Evolutionary conservation across 1,140 invertebrate genomes (phyloP), one percentile per base, ranked within the genome.

Genomic region (Littorina saxatilis): DNA sequence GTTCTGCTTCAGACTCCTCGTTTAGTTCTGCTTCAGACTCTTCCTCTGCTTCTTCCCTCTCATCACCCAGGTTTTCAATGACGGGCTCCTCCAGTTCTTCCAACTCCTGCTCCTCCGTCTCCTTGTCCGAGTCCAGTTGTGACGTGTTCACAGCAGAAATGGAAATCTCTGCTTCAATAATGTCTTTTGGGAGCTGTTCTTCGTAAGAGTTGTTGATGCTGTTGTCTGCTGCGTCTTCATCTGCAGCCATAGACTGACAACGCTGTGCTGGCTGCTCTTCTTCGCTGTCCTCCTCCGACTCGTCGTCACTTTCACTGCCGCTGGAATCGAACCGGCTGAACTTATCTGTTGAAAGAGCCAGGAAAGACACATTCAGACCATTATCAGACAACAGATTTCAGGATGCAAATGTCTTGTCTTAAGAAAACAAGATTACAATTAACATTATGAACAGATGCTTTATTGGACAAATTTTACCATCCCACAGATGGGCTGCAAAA

Each of bases 291-390:
- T 72, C 68, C 2, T 77, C 74, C 23, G 72, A 76, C 27, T 82
- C 80, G 11, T 75, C 72, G 20, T 82, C 81, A n/a, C 79, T 81
- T 20, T 84, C 82, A 39, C 73, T 77, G 58, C 76, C 81, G 58
- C 82, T 83, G 13, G 80, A 78, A 39, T 86, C 80, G 47, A 80
- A 84, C 27, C 85, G 80, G 29, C 82, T 84, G 80, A 86, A 86
- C 66, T 86, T 86, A 61, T 80, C 74, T 43, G 76, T 23, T 75
- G 47, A 79, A 81, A 52, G 27, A 7, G 35, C 52, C 55, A 20
- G 20, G 58, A 39, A 29, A 2, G 32, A 66, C n/a, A n/a, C n/a
- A n/a, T n/a, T n/a, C n/a, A n/a, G n/a, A n/a, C n/a, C n/a, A n/a
- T n/a, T n/a, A n/a, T n/a, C n/a, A n/a, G n/a, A n/a, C n/a, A n/a